Percentiles rank a stretch among this genome's conserved stretches.
phyloP scores from a whole-genome alignment of 2,113 vertebrate species.

The Calonectris borealis region DNA sequence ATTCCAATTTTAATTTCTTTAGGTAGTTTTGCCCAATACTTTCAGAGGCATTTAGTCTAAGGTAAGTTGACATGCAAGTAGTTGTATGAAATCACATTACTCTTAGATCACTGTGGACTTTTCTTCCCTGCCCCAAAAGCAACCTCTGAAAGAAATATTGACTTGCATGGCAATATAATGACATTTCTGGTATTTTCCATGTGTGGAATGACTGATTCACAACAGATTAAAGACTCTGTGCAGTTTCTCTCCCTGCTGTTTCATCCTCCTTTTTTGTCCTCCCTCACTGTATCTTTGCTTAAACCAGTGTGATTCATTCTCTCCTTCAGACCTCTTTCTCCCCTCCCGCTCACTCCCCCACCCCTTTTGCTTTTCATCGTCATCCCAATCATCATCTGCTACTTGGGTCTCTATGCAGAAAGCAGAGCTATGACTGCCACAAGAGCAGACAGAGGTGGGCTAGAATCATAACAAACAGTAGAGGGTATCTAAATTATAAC shows the following conservation, averaged over 20 bases:
- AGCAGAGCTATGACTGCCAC: neutral
- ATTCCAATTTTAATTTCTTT: neutral
- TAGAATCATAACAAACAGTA: neutral
- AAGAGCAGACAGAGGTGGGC: neutral
- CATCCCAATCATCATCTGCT: neutral
- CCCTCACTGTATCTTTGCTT: neutral
- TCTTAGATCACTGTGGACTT: neutral
- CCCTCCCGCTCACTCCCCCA: neutral
- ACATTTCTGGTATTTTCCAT: neutral
- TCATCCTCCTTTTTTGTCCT: neutral
- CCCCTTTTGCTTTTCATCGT: neutral
- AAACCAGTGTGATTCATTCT: neutral
- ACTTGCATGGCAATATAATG: neutral
- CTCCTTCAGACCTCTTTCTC: neutral
- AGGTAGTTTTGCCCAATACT: neutral
- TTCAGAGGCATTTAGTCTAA: neutral
- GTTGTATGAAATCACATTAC: neutral
- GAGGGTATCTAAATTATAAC: neutral
- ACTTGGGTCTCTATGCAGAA: neutral
- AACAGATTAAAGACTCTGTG: neutral
- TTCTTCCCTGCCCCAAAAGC: accelerated
- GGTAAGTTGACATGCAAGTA: neutral
- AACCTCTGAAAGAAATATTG: neutral
- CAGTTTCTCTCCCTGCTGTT: neutral
- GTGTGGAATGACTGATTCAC: neutral